Percentiles rank a stretch among this genome's conserved stretches.
These are phyloP conservation scores for Amphimallon solstitiale DNA, from an alignment of 2,888 invertebrate species.

Conservation along the genomic window DNA sequence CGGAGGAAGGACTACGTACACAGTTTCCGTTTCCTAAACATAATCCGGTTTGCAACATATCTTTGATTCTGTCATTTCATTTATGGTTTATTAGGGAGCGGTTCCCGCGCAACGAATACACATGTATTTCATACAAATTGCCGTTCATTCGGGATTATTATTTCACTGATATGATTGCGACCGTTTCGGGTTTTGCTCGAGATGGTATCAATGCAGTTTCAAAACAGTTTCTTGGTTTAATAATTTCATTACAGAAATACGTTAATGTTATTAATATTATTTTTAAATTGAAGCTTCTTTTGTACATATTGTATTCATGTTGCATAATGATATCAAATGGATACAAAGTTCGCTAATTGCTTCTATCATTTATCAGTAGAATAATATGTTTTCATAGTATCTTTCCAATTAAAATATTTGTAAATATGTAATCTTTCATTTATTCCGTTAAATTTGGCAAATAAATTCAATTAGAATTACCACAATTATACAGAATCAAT, in stretches of 20 bases:
- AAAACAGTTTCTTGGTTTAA: not conserved
- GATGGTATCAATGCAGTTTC: not conserved
- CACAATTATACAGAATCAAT: too few species aligned
- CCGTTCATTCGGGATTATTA: conserved; percentile 27
- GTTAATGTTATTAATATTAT: not conserved
- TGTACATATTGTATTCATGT: too few species aligned
- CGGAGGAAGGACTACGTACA: conserved; percentile 34
- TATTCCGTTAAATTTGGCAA: too few species aligned
- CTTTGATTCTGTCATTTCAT: conserved; percentile 38
- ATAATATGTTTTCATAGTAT: too few species aligned
- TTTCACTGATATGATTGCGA: conserved; percentile 15
- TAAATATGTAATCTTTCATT: too few species aligned
- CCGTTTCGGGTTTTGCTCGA: conserved; percentile 18
- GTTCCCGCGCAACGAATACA: not conserved
- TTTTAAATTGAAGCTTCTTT: too few species aligned
- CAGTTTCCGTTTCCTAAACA: conserved; percentile 38
- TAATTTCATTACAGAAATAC: not conserved
- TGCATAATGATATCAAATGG: too few species aligned
- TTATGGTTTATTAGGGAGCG: conserved; percentile 21
- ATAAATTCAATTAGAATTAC: too few species aligned
- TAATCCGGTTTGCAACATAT: conserved; percentile 44
- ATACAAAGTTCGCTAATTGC: too few species aligned
- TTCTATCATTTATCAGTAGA: too few species aligned
- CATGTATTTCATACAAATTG: conserved; percentile 22
- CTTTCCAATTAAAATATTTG: too few species aligned